These are phyloP conservation scores for Drosophila elegans DNA, from an alignment of 1,140 invertebrate genomes.

Conservation along the genomic window DNA sequence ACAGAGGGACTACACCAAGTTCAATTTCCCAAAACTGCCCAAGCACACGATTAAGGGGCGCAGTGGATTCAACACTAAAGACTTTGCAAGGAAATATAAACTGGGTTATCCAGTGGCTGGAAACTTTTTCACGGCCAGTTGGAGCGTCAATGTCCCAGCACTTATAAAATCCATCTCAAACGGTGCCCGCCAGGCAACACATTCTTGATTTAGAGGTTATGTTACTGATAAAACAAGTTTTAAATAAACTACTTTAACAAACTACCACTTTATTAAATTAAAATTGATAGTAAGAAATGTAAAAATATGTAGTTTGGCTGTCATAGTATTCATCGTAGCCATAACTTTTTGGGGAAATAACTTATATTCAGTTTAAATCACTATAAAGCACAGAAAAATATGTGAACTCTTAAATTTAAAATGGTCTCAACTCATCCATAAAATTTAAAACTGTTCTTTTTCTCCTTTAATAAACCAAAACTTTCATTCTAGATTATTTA, in stretches of 20 bases:
- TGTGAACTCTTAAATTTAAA: too few species aligned
- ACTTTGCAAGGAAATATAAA: conserved; percentile 93
- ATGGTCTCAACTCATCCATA: too few species aligned
- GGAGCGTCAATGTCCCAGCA: conserved; percentile 50
- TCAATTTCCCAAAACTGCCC: conserved; percentile 49
- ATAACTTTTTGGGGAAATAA: too few species aligned
- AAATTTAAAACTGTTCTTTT: too few species aligned
- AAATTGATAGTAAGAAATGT: too few species aligned
- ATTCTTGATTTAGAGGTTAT: not conserved
- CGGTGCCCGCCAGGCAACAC: not conserved
- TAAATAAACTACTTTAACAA: not conserved
- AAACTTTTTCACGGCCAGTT: conserved; percentile 89
- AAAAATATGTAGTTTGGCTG: too few species aligned
- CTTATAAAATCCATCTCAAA: conserved; percentile 33
- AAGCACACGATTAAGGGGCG: conserved; percentile 88
- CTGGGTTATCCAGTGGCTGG: conserved; percentile 93
- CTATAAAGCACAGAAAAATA: too few species aligned
- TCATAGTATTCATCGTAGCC: too few species aligned
- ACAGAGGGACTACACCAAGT: conserved; percentile 87
- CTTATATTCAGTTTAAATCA: too few species aligned
- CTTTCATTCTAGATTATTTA: too few species aligned
- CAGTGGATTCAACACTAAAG: conserved; percentile 90
- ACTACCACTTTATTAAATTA: too few species aligned
- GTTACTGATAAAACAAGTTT: not conserved
- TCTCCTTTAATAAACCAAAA: too few species aligned